These are phyloP conservation scores for Xenopus petersii DNA, from an alignment of 2,797 vertebrate genomes.

Conservation along the genomic window DNA sequence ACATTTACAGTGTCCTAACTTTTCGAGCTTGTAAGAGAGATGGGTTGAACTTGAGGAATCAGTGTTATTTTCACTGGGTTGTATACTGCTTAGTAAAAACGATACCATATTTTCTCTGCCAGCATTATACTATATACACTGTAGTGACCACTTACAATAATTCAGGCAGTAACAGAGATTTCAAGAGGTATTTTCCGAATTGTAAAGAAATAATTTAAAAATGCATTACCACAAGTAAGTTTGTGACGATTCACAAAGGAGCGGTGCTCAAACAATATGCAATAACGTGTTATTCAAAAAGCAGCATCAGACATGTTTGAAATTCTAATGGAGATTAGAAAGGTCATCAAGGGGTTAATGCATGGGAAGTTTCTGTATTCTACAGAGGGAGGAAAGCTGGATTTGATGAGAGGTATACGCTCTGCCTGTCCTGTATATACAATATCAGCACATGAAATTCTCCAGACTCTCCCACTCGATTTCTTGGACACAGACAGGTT, in stretches of 20 bases:
- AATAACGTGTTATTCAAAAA: constrained; percentile 3
- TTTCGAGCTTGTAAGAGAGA: no score
- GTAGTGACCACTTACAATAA: no score
- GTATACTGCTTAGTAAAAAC: no score
- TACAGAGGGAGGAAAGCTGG: constrained; percentile 5
- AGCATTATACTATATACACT: no score
- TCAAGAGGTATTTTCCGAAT: no score
- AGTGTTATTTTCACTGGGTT: no score
- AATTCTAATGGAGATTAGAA: constrained; percentile 20
- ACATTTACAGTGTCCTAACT: no score
- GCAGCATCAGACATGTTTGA: neutral
- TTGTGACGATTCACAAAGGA: neutral
- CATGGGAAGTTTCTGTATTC: constrained; percentile 21
- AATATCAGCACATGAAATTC: constrained; percentile 38
- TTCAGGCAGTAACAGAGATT: no score
- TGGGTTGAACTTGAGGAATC: no score
- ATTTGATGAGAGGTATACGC: constrained; percentile 27
- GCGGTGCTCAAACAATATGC: neutral
- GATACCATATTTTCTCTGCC: no score
- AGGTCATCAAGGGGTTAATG: constrained; percentile 39
- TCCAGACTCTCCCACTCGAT: constrained; percentile 27
- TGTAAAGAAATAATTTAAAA: no score
- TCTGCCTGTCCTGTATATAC: constrained; percentile 40
- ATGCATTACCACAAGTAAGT: neutral
- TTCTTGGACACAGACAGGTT: constrained; percentile 12